Evolutionary conservation across 2,113 vertebrate genomes (phyloP).

Genomic region (Lamprotornis superbus): DNA sequence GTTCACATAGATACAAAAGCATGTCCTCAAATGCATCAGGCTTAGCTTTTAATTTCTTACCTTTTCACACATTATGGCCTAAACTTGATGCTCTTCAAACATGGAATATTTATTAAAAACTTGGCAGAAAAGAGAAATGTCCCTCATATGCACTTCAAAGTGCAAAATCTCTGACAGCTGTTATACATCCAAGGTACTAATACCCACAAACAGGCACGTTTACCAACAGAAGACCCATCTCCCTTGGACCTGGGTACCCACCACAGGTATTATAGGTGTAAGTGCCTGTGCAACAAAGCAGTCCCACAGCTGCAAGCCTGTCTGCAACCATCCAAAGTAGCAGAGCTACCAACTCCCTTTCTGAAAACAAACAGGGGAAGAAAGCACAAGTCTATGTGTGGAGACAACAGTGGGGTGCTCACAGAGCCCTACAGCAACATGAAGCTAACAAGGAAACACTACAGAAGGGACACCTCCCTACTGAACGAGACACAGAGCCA

Average conservation of each 20-base stretch:
- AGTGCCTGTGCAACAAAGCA: background rate
- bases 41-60: background rate
- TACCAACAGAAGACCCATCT: background rate
- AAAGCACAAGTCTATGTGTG: background rate
- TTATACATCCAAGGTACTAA: background rate
- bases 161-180: background rate
- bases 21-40: background rate
- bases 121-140: background rate
- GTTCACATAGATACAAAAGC: background rate
- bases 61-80: background rate
- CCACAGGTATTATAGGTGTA: rapidly evolving
- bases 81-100: background rate
- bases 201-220: rapidly evolving
- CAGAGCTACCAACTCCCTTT: background rate
- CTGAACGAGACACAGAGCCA: rapidly evolving
- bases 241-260: background rate
- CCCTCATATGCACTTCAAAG: background rate
- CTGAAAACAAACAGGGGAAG: background rate
- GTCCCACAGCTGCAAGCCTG: background rate
- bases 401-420: rapidly evolving
- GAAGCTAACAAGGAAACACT: background rate
- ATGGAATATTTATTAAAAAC: background rate
- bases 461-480: background rate
- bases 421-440: rapidly evolving
- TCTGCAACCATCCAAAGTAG: background rate